phyloP scores from a whole-genome alignment of 2,888 invertebrate genomes.

The Pollenia angustigena region DNA sequence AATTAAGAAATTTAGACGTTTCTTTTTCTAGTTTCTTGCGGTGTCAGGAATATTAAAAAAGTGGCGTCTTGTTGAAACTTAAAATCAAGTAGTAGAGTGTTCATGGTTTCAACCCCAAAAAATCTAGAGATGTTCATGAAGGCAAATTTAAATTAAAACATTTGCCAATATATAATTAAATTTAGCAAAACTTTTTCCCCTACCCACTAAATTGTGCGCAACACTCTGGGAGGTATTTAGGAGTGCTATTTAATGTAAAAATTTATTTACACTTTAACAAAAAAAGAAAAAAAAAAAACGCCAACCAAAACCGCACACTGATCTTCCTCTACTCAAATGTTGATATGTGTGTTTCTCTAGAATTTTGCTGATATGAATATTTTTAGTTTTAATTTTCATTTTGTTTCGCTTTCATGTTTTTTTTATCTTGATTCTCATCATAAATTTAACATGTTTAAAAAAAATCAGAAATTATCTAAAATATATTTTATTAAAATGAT shows the following conservation, averaged over 20 bases:
- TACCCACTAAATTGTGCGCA: conserved; percentile 20
- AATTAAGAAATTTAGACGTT: too few relatives aligned
- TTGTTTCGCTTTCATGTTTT: conserved; percentile 52
- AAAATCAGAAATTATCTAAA: conserved; percentile 38
- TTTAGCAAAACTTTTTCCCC: conserved; percentile 30
- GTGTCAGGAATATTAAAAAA: too few relatives aligned
- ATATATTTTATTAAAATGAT: conserved; percentile 33
- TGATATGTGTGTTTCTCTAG: conserved; percentile 18
- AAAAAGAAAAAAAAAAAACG: background rate
- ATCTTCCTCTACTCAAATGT: conserved; percentile 39
- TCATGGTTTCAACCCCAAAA: too few relatives aligned
- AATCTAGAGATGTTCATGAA: too few relatives aligned
- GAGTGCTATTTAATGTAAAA: conserved; percentile 14
- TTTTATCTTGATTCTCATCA: conserved; percentile 50
- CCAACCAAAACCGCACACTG: conserved; percentile 29
- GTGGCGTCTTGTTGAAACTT: too few relatives aligned
- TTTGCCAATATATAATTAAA: background rate
- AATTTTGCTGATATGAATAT: conserved; percentile 20
- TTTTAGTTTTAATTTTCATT: conserved; percentile 28
- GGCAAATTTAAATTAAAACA: too few relatives aligned
- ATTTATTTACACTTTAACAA: background rate
- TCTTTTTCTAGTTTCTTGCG: too few relatives aligned
- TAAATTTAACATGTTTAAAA: conserved; percentile 56
- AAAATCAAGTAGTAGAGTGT: too few relatives aligned
- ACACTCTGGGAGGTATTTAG: conserved; percentile 53